Evolutionary conservation across 2,888 invertebrate species (phyloP), one percentile per base, ranked within the genome.

Genomic region (Aphidoletes aphidimyza): DNA sequence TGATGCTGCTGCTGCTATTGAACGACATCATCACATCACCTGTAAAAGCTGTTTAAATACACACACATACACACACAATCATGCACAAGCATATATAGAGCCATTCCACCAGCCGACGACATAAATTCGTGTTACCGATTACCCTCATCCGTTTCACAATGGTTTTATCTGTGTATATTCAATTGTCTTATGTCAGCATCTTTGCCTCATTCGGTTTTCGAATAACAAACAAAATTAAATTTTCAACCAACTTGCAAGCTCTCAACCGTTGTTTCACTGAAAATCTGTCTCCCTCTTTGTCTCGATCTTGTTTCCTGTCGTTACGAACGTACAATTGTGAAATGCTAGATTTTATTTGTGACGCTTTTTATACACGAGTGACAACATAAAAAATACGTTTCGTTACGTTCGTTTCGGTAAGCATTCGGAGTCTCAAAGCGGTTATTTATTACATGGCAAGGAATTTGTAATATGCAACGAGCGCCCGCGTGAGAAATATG

Each of bases 41-140:
- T 9, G 54, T 54, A 54, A 54, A n/a, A 69, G 30, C 69, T 69
- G 34, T 34, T 69, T 30, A 69, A 42, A 6, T 14, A 42, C 14
- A 42, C 6, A 42, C 42, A 6, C 14, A 14, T 42, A 42, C 42
- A 42, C 42, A n/a, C n/a, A n/a, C n/a, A n/a, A n/a, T n/a, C n/a
- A n/a, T n/a, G n/a, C n/a, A n/a, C n/a, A n/a, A 42, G n/a, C n/a
- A n/a, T n/a, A n/a, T n/a, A n/a, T n/a, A n/a, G n/a, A n/a, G n/a
- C n/a, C n/a, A n/a, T n/a, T n/a, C n/a, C n/a, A n/a, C n/a, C 69
- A 69, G 69, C 69, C 69, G 69, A 30, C 69, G 69, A 69, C 69
- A 30, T 69, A 69, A 69, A 69, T 69, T 69, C 69, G 69, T 69
- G 34, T 69, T n/a, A 69, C 69, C 26, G 69, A 69, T 69, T 69